Evolutionary conservation across 2,113 vertebrate species (phyloP).

Genomic region (Naja naja): DNA sequence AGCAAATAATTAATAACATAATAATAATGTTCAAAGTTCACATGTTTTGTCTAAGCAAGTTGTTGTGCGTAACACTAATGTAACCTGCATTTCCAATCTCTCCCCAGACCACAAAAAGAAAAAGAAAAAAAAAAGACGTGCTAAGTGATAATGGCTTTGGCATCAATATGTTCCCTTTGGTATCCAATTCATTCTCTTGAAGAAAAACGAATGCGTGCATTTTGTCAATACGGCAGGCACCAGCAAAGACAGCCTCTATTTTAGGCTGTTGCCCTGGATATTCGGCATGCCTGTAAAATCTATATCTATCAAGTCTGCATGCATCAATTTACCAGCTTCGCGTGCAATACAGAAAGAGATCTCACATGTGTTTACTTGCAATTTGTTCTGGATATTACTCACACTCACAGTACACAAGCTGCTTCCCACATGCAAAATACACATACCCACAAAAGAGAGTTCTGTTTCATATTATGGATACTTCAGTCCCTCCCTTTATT

Average conservation of each 20-base stretch:
- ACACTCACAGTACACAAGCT: not conserved
- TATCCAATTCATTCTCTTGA: not conserved
- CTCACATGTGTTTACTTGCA: not conserved
- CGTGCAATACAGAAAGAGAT: not conserved
- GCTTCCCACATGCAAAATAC: not conserved
- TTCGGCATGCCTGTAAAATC: not conserved
- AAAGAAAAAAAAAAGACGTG: not conserved
- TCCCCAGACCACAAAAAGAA: not conserved
- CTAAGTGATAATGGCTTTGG: not conserved
- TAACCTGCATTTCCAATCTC: not conserved
- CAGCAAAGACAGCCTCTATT: not conserved
- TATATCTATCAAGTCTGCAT: not conserved
- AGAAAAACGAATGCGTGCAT: not conserved
- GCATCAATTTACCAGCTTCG: not conserved
- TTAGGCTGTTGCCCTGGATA: not conserved
- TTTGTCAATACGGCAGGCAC: not conserved
- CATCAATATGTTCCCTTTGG: not conserved
- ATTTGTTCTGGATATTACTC: not conserved
- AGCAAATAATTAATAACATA: not conserved
- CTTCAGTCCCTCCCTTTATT: not conserved
- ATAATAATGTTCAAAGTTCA: not conserved
- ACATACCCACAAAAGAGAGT: not conserved
- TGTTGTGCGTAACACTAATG: not conserved
- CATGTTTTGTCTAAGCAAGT: not conserved
- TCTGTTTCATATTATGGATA: not conserved